Percentiles rank a stretch among this genome's conserved stretches.
Conservation (phyloP, 2,797 vertebrate genomes). For the Enteromius unitaeniatus region DNA sequence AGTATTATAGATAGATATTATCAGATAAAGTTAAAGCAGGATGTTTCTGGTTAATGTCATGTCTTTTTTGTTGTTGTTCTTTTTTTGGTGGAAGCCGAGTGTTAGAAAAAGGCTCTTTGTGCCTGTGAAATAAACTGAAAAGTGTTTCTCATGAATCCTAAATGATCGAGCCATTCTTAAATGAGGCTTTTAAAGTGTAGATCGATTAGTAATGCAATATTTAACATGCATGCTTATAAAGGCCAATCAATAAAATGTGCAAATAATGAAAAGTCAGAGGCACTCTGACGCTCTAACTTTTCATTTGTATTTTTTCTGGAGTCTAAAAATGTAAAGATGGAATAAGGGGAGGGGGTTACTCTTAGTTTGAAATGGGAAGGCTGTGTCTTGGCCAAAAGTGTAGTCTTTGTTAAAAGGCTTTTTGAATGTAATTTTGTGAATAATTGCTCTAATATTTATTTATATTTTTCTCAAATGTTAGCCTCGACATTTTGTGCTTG, state of each 20-base stretch:
- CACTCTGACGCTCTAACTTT: not conserved
- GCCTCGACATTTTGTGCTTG: not conserved
- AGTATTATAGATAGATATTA: slow-evolving; percentile 35
- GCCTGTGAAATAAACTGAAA: not conserved
- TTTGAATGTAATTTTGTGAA: not conserved
- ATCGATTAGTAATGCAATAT: slow-evolving; percentile 17
- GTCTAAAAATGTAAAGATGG: not conserved
- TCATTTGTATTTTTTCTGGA: not conserved
- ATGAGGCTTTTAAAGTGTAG: slow-evolving; percentile 2
- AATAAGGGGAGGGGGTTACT: not conserved
- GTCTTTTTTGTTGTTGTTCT: not conserved
- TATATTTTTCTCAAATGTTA: not conserved
- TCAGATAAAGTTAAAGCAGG: slow-evolving; percentile 41
- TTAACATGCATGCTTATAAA: slow-evolving; percentile 13
- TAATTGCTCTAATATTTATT: not conserved
- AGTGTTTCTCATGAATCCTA: not conserved
- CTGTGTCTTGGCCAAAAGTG: not conserved
- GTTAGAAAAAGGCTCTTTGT: not conserved
- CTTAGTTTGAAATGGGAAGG: not conserved
- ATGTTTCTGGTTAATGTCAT: slow-evolving; percentile 9
- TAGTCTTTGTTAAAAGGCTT: not conserved
- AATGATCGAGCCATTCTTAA: slow-evolving; percentile 7
- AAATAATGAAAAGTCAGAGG: not conserved
- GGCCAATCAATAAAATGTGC: not conserved
- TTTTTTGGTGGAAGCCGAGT: not conserved